Evolutionary conservation across 2,888 invertebrate genomes (phyloP).

Genomic region (Psococerastis gibbosa): DNA sequence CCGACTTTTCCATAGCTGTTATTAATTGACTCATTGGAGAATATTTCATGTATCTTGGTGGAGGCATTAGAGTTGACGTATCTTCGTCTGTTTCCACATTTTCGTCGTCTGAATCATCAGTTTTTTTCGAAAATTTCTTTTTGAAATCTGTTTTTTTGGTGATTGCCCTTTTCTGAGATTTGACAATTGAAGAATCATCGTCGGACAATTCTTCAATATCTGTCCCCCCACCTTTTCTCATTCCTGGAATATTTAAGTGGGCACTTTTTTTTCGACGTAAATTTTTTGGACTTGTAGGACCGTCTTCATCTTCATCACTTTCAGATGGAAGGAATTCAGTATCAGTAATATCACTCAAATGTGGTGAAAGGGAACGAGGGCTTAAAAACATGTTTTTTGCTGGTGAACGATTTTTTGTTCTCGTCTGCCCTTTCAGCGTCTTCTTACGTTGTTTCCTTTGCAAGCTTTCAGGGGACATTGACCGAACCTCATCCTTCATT

Average conservation of each 20-base stretch:
- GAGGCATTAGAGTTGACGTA: conserved; percentile 11
- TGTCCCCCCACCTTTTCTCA: background rate
- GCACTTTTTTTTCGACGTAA: background rate
- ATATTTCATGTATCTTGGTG: background rate
- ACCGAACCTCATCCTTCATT: conserved; percentile 3
- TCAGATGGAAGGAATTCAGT: conserved; percentile 25
- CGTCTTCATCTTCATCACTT: conserved; percentile 20
- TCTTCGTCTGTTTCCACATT: background rate
- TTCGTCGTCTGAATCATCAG: conserved; percentile 9
- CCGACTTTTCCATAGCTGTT: background rate
- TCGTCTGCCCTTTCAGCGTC: conserved; percentile 4
- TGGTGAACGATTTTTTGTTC: conserved; percentile 6
- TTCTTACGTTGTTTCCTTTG: conserved; percentile 12
- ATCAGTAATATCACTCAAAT: conserved; percentile 22
- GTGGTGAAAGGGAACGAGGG: conserved; percentile 14
- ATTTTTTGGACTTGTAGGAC: conserved; percentile 13
- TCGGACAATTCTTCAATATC: conserved; percentile 5
- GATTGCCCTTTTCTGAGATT: background rate
- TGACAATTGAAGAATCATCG: background rate
- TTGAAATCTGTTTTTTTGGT: no score
- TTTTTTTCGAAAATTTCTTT: background rate
- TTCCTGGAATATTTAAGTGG: background rate
- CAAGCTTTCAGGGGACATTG: conserved; percentile 12
- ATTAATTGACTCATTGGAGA: conserved; percentile 6
- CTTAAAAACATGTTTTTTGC: background rate